A percentile compares a stretch with the other conserved stretches of the same genome.
Evolutionary conservation across 2,888 invertebrate species (phyloP).

Genomic region (Drosophila imparisetae): DNA sequence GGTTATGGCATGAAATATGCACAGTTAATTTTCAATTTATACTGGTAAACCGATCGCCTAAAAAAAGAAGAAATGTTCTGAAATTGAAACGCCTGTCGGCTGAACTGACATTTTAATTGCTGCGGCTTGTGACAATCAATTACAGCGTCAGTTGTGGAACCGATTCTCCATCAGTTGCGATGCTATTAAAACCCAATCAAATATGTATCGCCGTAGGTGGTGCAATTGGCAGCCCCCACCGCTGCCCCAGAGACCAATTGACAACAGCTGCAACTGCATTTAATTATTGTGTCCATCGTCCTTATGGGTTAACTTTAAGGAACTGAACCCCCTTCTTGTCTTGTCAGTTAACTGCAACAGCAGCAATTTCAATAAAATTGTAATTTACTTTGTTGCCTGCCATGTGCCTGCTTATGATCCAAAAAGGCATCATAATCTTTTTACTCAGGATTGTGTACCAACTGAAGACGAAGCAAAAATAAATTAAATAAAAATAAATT

Average conservation of each 20-base stretch:
- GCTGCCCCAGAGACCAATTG: slow-evolving; percentile 43
- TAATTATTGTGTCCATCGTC: slow-evolving; percentile 50
- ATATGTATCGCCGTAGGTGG: slow-evolving; percentile 60
- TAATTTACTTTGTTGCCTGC: slow-evolving; percentile 35
- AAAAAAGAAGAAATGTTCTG: slow-evolving; percentile 33
- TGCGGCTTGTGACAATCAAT: slow-evolving; percentile 75
- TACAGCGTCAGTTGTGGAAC: slow-evolving; percentile 58
- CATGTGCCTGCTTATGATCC: slow-evolving; percentile 31
- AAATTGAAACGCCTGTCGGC: slow-evolving; percentile 36
- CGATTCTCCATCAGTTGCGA: slow-evolving; percentile 37
- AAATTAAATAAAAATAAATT: slow-evolving; percentile 50
- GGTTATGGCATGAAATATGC: slow-evolving; percentile 65
- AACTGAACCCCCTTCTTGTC: background rate
- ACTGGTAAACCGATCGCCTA: slow-evolving; percentile 28
- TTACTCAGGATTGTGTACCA: slow-evolving; percentile 21
- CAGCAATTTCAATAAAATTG: slow-evolving; percentile 55
- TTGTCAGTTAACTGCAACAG: slow-evolving; percentile 38
- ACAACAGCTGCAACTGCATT: slow-evolving; percentile 71
- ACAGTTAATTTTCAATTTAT: slow-evolving; percentile 70
- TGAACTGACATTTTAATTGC: slow-evolving; percentile 71
- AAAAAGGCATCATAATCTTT: slow-evolving; percentile 42
- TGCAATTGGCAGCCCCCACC: slow-evolving; percentile 12
- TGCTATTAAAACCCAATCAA: slow-evolving; percentile 71
- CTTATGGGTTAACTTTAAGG: slow-evolving; percentile 2
- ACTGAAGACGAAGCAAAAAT: slow-evolving; percentile 23